These are phyloP conservation scores for Apotomis betuletana DNA, from an alignment of 2,888 invertebrate genomes.

Conservation along the genomic window DNA sequence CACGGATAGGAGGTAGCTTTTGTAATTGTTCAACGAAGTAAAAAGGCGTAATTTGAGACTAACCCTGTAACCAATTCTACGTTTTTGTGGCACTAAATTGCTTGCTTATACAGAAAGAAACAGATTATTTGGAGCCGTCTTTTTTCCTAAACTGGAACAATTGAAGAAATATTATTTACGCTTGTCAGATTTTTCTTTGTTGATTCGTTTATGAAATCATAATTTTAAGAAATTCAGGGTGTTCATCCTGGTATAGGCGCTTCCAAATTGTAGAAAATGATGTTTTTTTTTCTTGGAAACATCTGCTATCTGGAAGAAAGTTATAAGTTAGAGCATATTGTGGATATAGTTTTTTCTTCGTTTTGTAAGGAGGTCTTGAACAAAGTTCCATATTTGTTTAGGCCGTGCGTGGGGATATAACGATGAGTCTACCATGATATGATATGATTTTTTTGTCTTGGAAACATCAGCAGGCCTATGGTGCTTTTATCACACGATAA, in stretches of 20 bases:
- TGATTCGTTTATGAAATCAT: not conserved
- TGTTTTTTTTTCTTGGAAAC: too few relatives aligned
- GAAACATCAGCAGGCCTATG: too few relatives aligned
- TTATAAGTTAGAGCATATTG: too few relatives aligned
- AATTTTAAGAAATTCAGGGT: not conserved
- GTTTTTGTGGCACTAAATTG: constrained; percentile 10
- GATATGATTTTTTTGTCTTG: too few relatives aligned
- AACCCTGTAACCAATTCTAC: constrained; percentile 1
- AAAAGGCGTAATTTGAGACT: constrained; percentile 5
- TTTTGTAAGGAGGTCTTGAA: too few relatives aligned
- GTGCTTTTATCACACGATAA: too few relatives aligned
- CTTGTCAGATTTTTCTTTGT: not conserved
- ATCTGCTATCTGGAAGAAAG: too few relatives aligned
- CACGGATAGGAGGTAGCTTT: not conserved
- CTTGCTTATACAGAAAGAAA: not conserved
- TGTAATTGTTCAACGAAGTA: not conserved
- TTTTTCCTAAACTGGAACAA: not conserved
- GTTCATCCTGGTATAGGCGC: not conserved
- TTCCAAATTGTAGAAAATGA: not conserved
- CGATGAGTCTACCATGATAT: too few relatives aligned
- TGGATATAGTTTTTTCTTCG: too few relatives aligned
- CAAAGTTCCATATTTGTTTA: too few relatives aligned
- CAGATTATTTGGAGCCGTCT: not conserved
- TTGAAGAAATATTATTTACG: not conserved
- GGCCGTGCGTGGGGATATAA: too few relatives aligned